A percentile compares a stretch with the other conserved stretches of the same genome.
Conservation (phyloP, 2,113 vertebrate genomes). For the Aythya baeri region DNA sequence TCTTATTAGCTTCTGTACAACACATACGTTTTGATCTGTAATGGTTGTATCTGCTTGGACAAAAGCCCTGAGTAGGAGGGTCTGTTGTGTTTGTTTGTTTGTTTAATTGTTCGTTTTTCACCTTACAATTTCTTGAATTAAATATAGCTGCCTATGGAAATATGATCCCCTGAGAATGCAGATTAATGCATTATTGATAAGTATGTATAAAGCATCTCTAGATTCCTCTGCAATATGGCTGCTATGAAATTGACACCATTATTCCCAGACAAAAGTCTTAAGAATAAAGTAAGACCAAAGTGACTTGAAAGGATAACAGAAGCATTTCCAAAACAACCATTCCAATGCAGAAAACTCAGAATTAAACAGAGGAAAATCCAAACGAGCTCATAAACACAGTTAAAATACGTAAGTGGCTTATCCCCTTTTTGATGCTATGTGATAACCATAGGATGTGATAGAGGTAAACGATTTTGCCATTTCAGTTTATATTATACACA, state of each 20-base stretch:
- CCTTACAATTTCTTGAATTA: slow-evolving; percentile 5
- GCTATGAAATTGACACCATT: neutral
- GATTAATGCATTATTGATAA: slow-evolving; percentile 37
- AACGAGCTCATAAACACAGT: neutral
- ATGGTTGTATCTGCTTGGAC: neutral
- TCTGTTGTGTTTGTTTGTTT: neutral
- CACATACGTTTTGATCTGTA: neutral
- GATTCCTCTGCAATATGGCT: neutral
- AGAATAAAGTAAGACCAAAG: neutral
- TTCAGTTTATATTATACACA: neutral
- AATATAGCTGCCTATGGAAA: slow-evolving; percentile 8
- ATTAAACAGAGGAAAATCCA: neutral
- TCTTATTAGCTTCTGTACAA: slow-evolving; percentile 1
- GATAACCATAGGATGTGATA: neutral
- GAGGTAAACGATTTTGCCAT: neutral
- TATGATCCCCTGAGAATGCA: neutral
- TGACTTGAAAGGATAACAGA: neutral
- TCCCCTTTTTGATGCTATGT: neutral
- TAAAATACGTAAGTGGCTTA: neutral
- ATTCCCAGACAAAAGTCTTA: neutral
- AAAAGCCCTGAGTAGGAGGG: neutral
- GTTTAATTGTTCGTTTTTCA: neutral
- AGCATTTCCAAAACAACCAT: neutral
- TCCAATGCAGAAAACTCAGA: neutral
- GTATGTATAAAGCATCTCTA: neutral